These are phyloP conservation scores for Globodera rostochiensis DNA, from an alignment of 1,140 invertebrate species.

Conservation along the genomic window DNA sequence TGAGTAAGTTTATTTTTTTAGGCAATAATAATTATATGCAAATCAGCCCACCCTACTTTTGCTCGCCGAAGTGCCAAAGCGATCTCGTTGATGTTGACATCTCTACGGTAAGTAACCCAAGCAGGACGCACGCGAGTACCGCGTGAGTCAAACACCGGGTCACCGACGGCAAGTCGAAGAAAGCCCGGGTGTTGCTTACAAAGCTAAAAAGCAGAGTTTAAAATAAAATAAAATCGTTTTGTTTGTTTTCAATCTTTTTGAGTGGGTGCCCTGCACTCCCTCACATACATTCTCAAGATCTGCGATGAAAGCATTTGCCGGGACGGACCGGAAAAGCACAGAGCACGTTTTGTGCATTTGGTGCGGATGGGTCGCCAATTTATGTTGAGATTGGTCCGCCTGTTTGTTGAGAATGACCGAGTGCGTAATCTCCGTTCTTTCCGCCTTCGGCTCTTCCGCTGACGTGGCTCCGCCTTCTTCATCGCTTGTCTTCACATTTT, in stretches of 20 bases:
- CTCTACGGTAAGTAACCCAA: conserved; percentile 95
- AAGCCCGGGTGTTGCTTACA: conserved; percentile 93
- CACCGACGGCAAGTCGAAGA: conserved; percentile 90
- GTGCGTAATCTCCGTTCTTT: conserved; percentile 23
- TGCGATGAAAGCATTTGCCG: conserved; percentile 89
- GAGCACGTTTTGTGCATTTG: conserved; percentile 86
- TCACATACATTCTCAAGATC: conserved; percentile 88
- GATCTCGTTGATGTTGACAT: conserved; percentile 98
- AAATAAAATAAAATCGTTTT: not conserved
- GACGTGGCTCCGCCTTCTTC: conserved; percentile 25
- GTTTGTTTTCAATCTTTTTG: no score
- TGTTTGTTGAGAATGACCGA: conserved; percentile 25
- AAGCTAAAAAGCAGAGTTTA: conserved; percentile 72
- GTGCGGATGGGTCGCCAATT: not conserved
- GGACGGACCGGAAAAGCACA: conserved; percentile 91
- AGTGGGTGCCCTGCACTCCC: not conserved
- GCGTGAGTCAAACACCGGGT: conserved; percentile 72
- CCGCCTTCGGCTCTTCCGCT: conserved; percentile 29
- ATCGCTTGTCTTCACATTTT: conserved; percentile 25
- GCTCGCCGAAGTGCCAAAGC: conserved; percentile 98
- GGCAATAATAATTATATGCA: not conserved
- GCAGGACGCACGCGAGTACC: conserved; percentile 77
- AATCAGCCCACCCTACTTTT: conserved; percentile 70
- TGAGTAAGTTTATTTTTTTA: no score
- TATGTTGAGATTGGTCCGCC: conserved; percentile 56